Conservation (phyloP, 1,140 invertebrate species). For the Anthonomus grandis region DNA sequence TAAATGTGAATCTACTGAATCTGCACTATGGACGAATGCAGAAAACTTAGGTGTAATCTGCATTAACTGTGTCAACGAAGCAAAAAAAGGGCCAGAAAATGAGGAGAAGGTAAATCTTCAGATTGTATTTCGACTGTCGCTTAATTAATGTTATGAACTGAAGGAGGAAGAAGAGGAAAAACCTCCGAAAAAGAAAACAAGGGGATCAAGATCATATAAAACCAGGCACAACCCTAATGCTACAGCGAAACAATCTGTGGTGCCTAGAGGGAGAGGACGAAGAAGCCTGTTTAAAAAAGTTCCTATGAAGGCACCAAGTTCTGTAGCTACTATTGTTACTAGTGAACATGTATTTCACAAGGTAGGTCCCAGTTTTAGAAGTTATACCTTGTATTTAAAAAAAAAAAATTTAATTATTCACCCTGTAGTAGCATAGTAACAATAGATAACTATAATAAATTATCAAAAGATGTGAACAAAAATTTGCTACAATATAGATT, state of each 20-base stretch:
- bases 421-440: no score
- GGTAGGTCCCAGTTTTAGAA: constrained; percentile 43
- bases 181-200: constrained; percentile 51
- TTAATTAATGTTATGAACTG: background rate
- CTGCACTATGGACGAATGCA: constrained; percentile 60
- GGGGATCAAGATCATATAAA: constrained; percentile 57
- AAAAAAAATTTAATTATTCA: no score
- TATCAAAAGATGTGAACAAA: no score
- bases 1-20: constrained; percentile 58
- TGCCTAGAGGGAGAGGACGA: constrained; percentile 68
- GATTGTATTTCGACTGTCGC: background rate
- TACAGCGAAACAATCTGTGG: constrained; percentile 49
- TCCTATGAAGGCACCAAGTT: constrained; percentile 74
- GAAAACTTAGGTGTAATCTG: constrained; percentile 60
- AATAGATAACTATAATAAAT: no score
- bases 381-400: no score
- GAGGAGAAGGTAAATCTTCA: constrained; percentile 30
- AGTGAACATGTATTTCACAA: constrained; percentile 81
- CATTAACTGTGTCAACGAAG: constrained; percentile 56
- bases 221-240: constrained; percentile 47
- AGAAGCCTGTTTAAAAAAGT: constrained; percentile 77
- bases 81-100: constrained; percentile 42
- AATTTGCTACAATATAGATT: no score
- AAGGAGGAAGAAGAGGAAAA: constrained; percentile 45
- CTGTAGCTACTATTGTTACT: constrained; percentile 76